Base-by-base conservation (phyloP, 1,140 invertebrate genomes). In the Diorhabda sublineata region DNA sequence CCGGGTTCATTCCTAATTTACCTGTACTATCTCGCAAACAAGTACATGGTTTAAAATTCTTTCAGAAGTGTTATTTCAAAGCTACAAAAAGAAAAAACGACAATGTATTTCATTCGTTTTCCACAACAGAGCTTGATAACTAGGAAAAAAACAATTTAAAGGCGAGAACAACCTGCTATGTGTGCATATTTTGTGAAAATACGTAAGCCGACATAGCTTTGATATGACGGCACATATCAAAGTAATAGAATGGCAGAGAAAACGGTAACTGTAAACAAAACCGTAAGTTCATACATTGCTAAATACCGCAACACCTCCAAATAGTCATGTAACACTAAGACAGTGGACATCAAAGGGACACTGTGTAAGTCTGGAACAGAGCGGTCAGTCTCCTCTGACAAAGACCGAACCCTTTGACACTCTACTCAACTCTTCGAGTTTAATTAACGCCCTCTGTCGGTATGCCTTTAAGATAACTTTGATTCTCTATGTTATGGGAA, bases 391-490 rank as follows among this genome's bases (percentile, higher is more conserved):
- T 77, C 73, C 71, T 58, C 64, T 74, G 71, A 75, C 76, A 77
- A 77, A 77, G 75, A 74, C 47, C 47, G 47, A 71, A 45, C 61
- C 74, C 78, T 79, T 79, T 79, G 78, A 79, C 76, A 79, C 78
- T 70, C 74, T 74, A 79, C 71, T 70, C 76, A 76, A 75, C 70
- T 69, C 26, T 75, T 76, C 73, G 75, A 78, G 73, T 79, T 78
- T 77, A 79, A 79, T 79, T 78, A 79, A 77, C 77, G 78, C 74
- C 75, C 75, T 79, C 70, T 77, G 77, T 77, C 73, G 76, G 74
- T 68, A 69, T 69, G 63, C 69, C 72, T 77, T 74, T 77, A 79
- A 79, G 78, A 79, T 75, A 76, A 76, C 75, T 76, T 77, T 76
- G 75, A 71, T 71, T 75, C 56, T 52, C 47, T 42, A 67, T 67